A percentile compares a stretch with the other conserved stretches of the same genome.
These are phyloP conservation scores for Ptilodon capucinus DNA, from an alignment of 2,888 invertebrate genomes.

Conservation along the genomic window DNA sequence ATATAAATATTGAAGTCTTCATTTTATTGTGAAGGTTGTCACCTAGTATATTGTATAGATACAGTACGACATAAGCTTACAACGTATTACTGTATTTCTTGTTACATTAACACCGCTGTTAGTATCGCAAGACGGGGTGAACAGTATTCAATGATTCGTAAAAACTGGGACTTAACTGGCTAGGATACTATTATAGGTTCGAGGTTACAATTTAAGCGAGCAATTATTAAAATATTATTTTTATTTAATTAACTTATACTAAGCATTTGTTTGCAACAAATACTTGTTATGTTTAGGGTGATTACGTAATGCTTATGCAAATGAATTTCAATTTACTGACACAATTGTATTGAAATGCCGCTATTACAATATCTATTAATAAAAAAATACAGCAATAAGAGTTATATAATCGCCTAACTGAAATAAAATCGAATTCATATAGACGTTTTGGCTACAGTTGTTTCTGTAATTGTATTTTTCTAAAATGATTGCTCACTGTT, in stretches of 20 bases:
- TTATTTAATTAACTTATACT: background rate
- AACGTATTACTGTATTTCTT: slow-evolving; percentile 73
- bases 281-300: too few relatives aligned
- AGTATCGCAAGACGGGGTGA: slow-evolving; percentile 36
- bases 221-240: background rate
- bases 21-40: slow-evolving; percentile 80
- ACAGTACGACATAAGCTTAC: slow-evolving; percentile 74
- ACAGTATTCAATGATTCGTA: slow-evolving; percentile 41
- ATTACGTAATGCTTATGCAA: too few relatives aligned
- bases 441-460: too few relatives aligned
- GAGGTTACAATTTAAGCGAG: slow-evolving; percentile 19
- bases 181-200: slow-evolving; percentile 18
- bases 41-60: slow-evolving; percentile 75
- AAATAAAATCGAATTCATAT: too few relatives aligned
- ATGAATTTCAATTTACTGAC: too few relatives aligned
- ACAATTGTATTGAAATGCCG: too few relatives aligned
- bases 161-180: slow-evolving; percentile 43
- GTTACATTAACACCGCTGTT: slow-evolving; percentile 51
- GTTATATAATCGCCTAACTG: too few relatives aligned
- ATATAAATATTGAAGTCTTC: slow-evolving; percentile 68
- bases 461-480: too few relatives aligned
- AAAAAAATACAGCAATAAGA: too few relatives aligned
- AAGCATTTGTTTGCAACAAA: too few relatives aligned
- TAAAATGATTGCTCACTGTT: background rate
- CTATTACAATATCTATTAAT: too few relatives aligned